These are phyloP conservation scores for Plagodis dolabraria DNA, from an alignment of 2,888 invertebrate species.

Conservation along the genomic window DNA sequence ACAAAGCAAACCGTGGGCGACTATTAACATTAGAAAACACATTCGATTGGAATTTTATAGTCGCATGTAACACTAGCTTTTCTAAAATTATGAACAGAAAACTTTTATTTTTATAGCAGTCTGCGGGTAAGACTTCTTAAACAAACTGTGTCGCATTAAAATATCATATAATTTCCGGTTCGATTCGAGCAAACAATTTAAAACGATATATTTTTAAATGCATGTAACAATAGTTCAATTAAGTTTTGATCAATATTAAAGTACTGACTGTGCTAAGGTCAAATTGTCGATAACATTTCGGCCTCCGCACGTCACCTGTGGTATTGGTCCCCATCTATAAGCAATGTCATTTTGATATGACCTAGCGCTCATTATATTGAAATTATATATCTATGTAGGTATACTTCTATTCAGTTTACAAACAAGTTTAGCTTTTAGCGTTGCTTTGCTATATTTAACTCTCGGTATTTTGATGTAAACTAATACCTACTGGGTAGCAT, in stretches of 20 bases:
- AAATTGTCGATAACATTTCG: constrained; percentile 49
- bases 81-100: constrained; percentile 20
- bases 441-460: too few relatives aligned
- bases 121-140: constrained; percentile 8
- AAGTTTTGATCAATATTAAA: constrained; percentile 55
- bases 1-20: constrained; percentile 39
- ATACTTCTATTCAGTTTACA: neutral
- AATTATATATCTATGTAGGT: constrained; percentile 6
- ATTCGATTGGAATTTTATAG: constrained; percentile 26
- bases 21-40: constrained; percentile 20
- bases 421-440: neutral
- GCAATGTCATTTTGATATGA: constrained; percentile 52
- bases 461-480: too few relatives aligned
- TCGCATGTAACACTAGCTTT: constrained; percentile 21
- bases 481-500: too few relatives aligned
- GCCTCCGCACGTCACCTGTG: constrained; percentile 61
- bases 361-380: constrained; percentile 26
- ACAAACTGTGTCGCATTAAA: constrained; percentile 14
- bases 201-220: neutral
- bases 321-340: constrained; percentile 45
- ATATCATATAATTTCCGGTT: constrained; percentile 19
- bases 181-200: neutral
- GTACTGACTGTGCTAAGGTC: constrained; percentile 57
- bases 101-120: constrained; percentile 17
- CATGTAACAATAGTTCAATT: constrained; percentile 48